A percentile compares a stretch with the other conserved stretches of the same genome.
These are phyloP conservation scores for Salpingus planirostris DNA, from an alignment of 2,888 invertebrate genomes.

Conservation along the genomic window DNA sequence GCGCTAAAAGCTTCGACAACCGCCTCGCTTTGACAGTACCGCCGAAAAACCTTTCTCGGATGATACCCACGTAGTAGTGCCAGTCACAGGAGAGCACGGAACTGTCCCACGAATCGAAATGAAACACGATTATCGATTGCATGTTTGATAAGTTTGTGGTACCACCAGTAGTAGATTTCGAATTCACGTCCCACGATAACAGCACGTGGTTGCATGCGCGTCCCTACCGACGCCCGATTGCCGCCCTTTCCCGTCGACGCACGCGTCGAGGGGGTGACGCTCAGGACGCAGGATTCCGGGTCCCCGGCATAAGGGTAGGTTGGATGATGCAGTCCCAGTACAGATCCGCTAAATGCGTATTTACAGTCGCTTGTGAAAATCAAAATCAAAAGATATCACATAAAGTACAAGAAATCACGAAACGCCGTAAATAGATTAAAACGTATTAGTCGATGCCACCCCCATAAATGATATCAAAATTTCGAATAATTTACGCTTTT, in stretches of 20 bases:
- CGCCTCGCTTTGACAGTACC: slow-evolving; percentile 10
- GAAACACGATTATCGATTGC: slow-evolving; percentile 12
- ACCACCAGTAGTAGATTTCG: too few relatives aligned
- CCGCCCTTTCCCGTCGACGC: slow-evolving; percentile 9
- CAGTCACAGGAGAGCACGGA: slow-evolving; percentile 1
- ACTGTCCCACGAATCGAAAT: too few relatives aligned
- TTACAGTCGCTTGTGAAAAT: slow-evolving; percentile 18
- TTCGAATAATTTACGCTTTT: slow-evolving; percentile 12
- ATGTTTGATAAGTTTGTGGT: slow-evolving; percentile 11
- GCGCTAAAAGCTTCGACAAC: slow-evolving; percentile 13
- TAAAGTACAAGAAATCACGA: slow-evolving; percentile 23
- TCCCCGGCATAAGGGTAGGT: slow-evolving; percentile 14
- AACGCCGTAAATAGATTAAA: slow-evolving; percentile 7
- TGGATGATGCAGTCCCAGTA: slow-evolving; percentile 13
- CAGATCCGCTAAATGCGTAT: slow-evolving; percentile 20
- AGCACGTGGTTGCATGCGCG: slow-evolving; percentile 15
- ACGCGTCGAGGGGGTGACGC: slow-evolving; percentile 8
- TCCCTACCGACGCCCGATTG: slow-evolving; percentile 4
- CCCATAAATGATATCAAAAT: slow-evolving; percentile 22
- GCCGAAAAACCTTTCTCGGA: not conserved
- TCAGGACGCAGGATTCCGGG: slow-evolving; percentile 13
- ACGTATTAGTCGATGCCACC: slow-evolving; percentile 1
- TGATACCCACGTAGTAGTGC: slow-evolving; percentile 1
- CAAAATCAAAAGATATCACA: slow-evolving; percentile 23
- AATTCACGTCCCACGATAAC: slow-evolving; percentile 1